Base-by-base conservation (phyloP, 2,797 vertebrate species). In the Aratinga solstitialis region DNA sequence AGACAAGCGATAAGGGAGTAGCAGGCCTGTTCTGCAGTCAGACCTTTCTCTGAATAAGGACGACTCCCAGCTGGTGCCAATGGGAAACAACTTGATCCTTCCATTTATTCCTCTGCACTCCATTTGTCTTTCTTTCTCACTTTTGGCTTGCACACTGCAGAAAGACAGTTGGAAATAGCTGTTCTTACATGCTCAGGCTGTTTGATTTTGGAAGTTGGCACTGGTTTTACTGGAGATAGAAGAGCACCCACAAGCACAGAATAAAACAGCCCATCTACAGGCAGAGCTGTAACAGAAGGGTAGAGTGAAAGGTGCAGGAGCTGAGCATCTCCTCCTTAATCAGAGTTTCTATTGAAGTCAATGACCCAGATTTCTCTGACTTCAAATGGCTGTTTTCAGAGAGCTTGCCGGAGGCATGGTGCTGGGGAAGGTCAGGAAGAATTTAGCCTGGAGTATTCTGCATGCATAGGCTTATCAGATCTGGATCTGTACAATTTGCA, bases 141-240 rank as follows among this genome's bases (percentile, higher is more conserved):
- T 96, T 85, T 89, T 93, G 90, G 91, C 93, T 94, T 87, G 95
- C 14, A 2, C 30, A 75, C 93, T 78, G 93, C 84, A 95, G 91
- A 93, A 79, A 94, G 89, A 58, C 65, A 77, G 91, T 95, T 95
- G 86, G 96, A 96, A 96, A 96, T 96, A 95, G 93, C 92, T 97
- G 94, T 96, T 96, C 94, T 91, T 94, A 95, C 96, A 96, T 87
- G 92, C 84, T 95, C 93, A 83, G 96, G 78, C 94, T 96, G 96
- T 95, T 97, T 95, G 94, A 96, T 96, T 96, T 95, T 74, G 95
- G 89, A 85, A 95, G 87, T 38, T 97, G 95, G 94, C 93, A 77
- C 26, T 94, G 90, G 88, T 93, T 96, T 94, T 94, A 54, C 75
- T 90, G 94, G 93, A 82, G 86, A 90, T 40, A 80, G 90, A 94